Percentiles rank a stretch among this genome's conserved stretches.
Evolutionary conservation across 2,888 invertebrate genomes (phyloP).

Genomic region (Campaea margaritaria): DNA sequence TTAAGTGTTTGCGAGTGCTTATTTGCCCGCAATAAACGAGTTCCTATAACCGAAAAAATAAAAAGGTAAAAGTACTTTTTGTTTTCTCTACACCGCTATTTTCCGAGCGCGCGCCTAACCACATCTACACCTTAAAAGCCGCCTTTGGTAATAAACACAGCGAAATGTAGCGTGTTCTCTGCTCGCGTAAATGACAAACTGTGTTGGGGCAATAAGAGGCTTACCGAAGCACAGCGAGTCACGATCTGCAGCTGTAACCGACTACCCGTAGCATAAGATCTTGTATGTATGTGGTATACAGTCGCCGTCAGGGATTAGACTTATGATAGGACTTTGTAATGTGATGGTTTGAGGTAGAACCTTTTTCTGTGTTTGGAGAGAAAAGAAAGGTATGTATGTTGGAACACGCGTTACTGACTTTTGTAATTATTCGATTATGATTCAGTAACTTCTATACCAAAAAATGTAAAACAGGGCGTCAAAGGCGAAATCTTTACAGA

Average conservation of each 20-base stretch:
- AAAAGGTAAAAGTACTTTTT: conserved; percentile 27
- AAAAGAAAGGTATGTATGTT: too few relatives aligned
- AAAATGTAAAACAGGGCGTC: neutral
- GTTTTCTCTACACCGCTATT: conserved; percentile 28
- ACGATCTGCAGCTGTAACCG: conserved; percentile 33
- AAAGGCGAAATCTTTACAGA: conserved; percentile 21
- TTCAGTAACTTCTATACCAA: too few relatives aligned
- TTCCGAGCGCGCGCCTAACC: conserved; percentile 34
- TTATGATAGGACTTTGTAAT: neutral
- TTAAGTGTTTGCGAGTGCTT: conserved; percentile 16
- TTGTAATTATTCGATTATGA: too few relatives aligned
- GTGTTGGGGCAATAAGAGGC: conserved; percentile 54
- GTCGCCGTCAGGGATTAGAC: neutral
- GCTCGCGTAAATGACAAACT: conserved; percentile 52
- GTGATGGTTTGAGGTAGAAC: neutral
- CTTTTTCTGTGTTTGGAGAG: too few relatives aligned
- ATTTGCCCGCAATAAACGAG: conserved; percentile 24
- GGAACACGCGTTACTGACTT: too few relatives aligned
- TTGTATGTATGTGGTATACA: conserved; percentile 1
- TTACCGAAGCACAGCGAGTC: conserved; percentile 51
- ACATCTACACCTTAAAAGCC: conserved; percentile 36
- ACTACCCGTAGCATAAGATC: conserved; percentile 13
- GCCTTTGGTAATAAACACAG: conserved; percentile 41
- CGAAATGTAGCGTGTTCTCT: conserved; percentile 38
- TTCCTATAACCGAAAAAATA: conserved; percentile 13